Evolutionary conservation across 1,140 invertebrate genomes (phyloP).

Genomic region (Lepidurus packardi): DNA sequence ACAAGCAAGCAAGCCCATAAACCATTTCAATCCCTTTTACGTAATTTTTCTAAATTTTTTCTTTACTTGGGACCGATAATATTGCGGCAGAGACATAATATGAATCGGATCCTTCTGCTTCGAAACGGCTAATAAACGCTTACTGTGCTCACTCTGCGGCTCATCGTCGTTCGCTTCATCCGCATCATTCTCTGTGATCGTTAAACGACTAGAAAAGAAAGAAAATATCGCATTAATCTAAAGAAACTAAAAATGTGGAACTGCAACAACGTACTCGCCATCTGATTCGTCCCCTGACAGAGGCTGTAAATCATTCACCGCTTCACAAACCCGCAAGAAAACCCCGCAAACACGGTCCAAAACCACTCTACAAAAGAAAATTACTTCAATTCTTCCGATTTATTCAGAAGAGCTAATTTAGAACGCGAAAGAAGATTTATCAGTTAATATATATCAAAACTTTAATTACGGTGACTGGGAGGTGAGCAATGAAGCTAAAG

Average conservation of each 20-base stretch:
- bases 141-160: conserved; percentile 30
- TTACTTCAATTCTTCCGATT: conserved; percentile 16
- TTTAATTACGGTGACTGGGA: conserved; percentile 44
- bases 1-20: conserved; percentile 14
- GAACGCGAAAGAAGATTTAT: conserved; percentile 27
- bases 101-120: conserved; percentile 29
- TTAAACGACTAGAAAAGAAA: conserved; percentile 29
- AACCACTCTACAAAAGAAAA: conserved; percentile 51
- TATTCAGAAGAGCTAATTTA: neutral
- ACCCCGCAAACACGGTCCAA: conserved; percentile 67
- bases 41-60: neutral
- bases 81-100: conserved; percentile 32
- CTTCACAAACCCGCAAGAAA: conserved; percentile 70
- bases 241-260: no score
- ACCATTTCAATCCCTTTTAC: neutral
- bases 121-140: neutral
- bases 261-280: conserved; percentile 57
- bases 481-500: conserved; percentile 64
- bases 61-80: conserved; percentile 32
- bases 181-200: neutral
- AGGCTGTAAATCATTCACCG: conserved; percentile 77
- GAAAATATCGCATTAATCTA: neutral
- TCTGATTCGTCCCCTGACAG: conserved; percentile 60
- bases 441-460: conserved; percentile 11
- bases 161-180: conserved; percentile 28